Conservation (phyloP, 1,140 invertebrate species). For the Bursaphelenchus mucronatus region DNA sequence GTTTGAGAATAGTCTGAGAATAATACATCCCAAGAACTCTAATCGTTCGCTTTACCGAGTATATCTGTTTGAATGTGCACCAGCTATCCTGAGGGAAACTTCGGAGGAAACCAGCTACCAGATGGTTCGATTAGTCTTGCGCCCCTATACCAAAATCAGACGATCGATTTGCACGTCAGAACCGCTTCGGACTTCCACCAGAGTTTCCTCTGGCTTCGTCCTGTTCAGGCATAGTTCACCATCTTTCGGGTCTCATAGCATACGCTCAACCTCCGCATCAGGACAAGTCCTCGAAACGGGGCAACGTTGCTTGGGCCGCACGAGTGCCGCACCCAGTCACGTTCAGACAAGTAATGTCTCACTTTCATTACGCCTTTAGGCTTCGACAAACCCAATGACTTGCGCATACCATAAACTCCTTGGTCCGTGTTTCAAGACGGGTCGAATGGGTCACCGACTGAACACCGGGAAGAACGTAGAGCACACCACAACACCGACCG, state of each 20-base stretch:
- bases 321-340: conserved; percentile 36
- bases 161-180: conserved; percentile 88
- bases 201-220: conserved; percentile 80
- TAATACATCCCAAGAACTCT: conserved; percentile 75
- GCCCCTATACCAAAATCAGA: conserved; percentile 81
- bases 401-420: conserved; percentile 79
- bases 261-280: conserved; percentile 70
- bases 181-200: conserved; percentile 79
- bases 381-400: conserved; percentile 70
- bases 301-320: conserved; percentile 43
- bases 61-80: conserved; percentile 62
- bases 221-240: conserved; percentile 81
- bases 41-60: conserved; percentile 77
- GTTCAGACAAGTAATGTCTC: conserved; percentile 53
- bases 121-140: conserved; percentile 88
- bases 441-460: conserved; percentile 66
- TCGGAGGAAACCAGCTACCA: conserved; percentile 84
- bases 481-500: conserved; percentile 16
- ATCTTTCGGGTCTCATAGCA: conserved; percentile 79
- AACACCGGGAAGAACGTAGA: conserved; percentile 35
- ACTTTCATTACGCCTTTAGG: conserved; percentile 71
- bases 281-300: conserved; percentile 52
- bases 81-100: conserved; percentile 80
- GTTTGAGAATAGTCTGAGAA: conserved; percentile 81
- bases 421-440: conserved; percentile 91